A percentile compares a stretch with the other conserved stretches of the same genome.
phyloP scores from a whole-genome alignment of 2,113 vertebrate species.

The Pandion haliaetus region DNA sequence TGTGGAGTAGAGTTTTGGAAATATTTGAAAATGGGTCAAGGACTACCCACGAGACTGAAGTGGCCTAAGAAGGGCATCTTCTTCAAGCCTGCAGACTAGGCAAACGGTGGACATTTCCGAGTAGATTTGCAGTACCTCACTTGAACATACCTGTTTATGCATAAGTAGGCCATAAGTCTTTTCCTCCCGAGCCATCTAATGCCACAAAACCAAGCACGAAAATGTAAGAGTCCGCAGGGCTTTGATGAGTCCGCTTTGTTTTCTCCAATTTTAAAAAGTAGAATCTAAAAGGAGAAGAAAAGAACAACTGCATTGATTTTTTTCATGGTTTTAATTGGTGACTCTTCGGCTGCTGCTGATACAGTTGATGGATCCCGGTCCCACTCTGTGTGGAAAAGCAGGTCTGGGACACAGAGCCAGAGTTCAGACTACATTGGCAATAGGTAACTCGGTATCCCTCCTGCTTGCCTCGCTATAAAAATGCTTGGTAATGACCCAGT shows the following conservation, averaged over 20 bases:
- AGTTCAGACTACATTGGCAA: not conserved
- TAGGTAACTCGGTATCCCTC: constrained; percentile 30
- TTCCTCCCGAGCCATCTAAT: not conserved
- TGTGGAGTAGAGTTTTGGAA: not conserved
- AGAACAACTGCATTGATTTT: not conserved
- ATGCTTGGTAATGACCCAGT: constrained; percentile 84
- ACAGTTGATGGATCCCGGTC: not conserved
- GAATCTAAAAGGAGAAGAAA: not conserved
- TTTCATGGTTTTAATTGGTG: not conserved
- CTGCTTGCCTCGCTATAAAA: constrained; percentile 61
- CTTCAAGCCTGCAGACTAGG: not conserved
- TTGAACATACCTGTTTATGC: not conserved
- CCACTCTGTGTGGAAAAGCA: not conserved
- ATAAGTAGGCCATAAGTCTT: not conserved
- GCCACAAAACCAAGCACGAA: not conserved
- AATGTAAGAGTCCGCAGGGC: fast-evolving
- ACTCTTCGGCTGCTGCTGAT: not conserved
- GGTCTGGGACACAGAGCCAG: not conserved
- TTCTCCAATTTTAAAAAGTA: not conserved
- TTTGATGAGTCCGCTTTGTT: not conserved
- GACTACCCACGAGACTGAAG: not conserved
- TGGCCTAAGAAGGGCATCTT: not conserved
- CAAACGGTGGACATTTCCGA: fast-evolving
- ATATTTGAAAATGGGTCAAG: not conserved
- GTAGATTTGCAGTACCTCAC: not conserved